Conservation (phyloP, 2,113 vertebrate species). For the Petrocephalus microphthalmus region DNA sequence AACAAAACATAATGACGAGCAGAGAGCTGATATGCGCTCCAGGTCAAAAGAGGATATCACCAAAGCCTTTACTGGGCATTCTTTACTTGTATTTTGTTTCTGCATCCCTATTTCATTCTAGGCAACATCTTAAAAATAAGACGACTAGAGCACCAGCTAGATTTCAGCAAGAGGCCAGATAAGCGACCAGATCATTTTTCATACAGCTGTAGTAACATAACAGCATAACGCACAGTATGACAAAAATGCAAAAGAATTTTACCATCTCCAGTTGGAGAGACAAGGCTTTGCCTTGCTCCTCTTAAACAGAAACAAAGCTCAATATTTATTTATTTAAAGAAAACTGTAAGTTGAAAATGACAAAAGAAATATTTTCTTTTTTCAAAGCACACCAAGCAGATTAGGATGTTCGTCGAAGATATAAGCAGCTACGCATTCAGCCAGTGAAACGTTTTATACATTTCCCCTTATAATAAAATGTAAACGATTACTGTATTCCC, state of each 20-base stretch:
- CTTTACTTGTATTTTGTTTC: neutral
- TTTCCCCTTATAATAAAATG: neutral
- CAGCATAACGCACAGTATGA: neutral
- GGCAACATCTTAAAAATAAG: neutral
- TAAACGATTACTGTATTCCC: neutral
- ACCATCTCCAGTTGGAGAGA: neutral
- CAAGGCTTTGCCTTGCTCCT: neutral
- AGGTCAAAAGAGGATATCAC: neutral
- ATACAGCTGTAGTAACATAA: neutral
- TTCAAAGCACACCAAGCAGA: neutral
- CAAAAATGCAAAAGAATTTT: neutral
- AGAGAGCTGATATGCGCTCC: too few relatives aligned
- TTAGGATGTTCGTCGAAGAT: neutral
- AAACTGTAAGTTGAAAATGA: neutral
- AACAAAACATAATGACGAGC: too few relatives aligned
- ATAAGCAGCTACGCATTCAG: neutral
- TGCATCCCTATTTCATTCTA: neutral
- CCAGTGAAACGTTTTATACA: neutral
- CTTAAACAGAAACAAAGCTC: neutral
- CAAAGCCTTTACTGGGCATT: neutral
- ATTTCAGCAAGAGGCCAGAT: neutral
- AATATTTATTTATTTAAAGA: neutral
- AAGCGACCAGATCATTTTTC: neutral
- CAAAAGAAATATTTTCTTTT: neutral
- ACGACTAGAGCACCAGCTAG: neutral